A percentile compares a stretch with the other conserved stretches of the same genome.
These are phyloP conservation scores for Catocala sponsa DNA, from an alignment of 2,888 invertebrate genomes.

Conservation along the genomic window DNA sequence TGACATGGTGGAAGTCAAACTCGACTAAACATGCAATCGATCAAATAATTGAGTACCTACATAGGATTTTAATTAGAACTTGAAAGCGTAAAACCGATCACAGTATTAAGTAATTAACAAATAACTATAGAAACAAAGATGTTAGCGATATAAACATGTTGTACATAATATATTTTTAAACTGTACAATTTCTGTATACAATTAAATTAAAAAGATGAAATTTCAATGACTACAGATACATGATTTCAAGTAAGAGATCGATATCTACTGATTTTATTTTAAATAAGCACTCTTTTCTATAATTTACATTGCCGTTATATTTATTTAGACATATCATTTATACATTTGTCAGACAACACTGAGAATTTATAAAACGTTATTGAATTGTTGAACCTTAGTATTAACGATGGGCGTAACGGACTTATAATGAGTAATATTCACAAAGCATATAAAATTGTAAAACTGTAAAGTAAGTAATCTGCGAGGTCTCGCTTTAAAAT, in stretches of 20 bases:
- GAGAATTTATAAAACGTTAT: constrained; percentile 8
- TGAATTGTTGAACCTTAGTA: neutral
- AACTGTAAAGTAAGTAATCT: constrained; percentile 42
- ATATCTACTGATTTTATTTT: constrained; percentile 16
- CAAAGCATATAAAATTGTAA: constrained; percentile 40
- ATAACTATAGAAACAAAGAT: constrained; percentile 15
- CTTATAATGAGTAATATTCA: constrained; percentile 41
- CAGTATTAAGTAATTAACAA: constrained; percentile 19
- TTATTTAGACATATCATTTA: constrained; percentile 5
- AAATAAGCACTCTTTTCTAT: constrained; percentile 7
- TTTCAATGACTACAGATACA: constrained; percentile 13
- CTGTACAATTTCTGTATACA: constrained; percentile 16
- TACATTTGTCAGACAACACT: constrained; percentile 2
- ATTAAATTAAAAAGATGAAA: constrained; percentile 26
- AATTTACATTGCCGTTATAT: constrained; percentile 12
- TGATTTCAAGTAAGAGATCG: constrained; percentile 12
- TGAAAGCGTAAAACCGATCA: constrained; percentile 24
- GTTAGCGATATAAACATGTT: constrained; percentile 11
- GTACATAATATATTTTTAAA: constrained; percentile 8
- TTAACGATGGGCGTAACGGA: neutral
- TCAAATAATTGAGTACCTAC: neutral
- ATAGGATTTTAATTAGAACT: constrained; percentile 1
- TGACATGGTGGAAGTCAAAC: neutral
- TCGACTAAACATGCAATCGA: neutral
- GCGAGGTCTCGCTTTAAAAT: constrained; percentile 28